phyloP scores from a whole-genome alignment of 2,113 vertebrate species.

The Leptobrachium ailaonicum region DNA sequence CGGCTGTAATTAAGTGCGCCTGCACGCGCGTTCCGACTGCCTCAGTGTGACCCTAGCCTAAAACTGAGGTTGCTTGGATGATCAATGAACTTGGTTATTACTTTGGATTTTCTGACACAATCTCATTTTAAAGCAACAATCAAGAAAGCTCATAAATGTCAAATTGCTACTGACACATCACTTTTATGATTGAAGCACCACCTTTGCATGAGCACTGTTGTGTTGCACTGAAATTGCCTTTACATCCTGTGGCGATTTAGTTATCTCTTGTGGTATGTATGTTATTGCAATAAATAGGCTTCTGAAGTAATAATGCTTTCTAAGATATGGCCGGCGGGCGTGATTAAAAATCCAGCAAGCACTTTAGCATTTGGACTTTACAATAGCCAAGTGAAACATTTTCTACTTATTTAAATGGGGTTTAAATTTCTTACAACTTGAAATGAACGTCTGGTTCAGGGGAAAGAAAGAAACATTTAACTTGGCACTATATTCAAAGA shows the following conservation, averaged over 20 bases:
- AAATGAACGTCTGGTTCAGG: not conserved
- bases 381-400: conserved; percentile 9
- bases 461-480: too few relatives aligned
- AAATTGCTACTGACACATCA: conserved; percentile 42
- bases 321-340: conserved; percentile 30
- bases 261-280: conserved; percentile 23
- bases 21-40: too few relatives aligned
- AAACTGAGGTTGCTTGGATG: not conserved
- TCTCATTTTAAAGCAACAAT: conserved; percentile 36
- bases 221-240: conserved; percentile 44
- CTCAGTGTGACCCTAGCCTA: too few relatives aligned
- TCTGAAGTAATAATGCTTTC: conserved; percentile 38
- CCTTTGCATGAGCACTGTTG: conserved; percentile 40
- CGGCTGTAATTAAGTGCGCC: too few relatives aligned
- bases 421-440: not conserved
- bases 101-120: conserved; percentile 33
- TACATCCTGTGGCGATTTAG: conserved; percentile 31
- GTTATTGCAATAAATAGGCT: conserved; percentile 30
- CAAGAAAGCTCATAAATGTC: conserved; percentile 38
- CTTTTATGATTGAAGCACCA: conserved; percentile 39
- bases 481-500: too few relatives aligned
- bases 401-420: conserved; percentile 26
- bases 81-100: conserved; percentile 15
- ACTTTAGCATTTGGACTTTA: conserved; percentile 22
- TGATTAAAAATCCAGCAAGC: conserved; percentile 21